A percentile compares a stretch with the other conserved stretches of the same genome.
These are phyloP conservation scores for Boloria euphrosyne DNA, from an alignment of 2,888 invertebrate genomes.

Conservation along the genomic window DNA sequence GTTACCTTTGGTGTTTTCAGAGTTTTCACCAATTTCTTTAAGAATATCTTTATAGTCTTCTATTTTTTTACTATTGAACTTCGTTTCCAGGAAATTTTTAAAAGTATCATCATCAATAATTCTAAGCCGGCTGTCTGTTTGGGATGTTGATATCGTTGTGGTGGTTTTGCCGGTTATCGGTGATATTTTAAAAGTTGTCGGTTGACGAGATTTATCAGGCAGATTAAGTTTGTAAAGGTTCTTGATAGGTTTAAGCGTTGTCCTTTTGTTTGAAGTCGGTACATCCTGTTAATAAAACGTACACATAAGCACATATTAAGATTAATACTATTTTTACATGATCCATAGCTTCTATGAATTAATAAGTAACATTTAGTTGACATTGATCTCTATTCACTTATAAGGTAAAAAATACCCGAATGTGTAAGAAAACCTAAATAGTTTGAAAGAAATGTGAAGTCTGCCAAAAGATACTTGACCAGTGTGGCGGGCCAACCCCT, in stretches of 20 bases:
- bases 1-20: slow-evolving; percentile 1
- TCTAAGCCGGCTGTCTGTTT: slow-evolving; percentile 44
- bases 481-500: too few relatives aligned
- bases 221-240: slow-evolving; percentile 15
- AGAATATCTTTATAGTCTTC: slow-evolving; percentile 41
- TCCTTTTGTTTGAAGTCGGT: slow-evolving; percentile 40
- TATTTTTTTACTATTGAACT: slow-evolving; percentile 56
- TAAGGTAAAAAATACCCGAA: too few relatives aligned
- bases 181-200: slow-evolving; percentile 49
- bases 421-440: too few relatives aligned
- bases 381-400: too few relatives aligned
- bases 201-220: slow-evolving; percentile 4
- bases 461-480: too few relatives aligned
- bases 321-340: too few relatives aligned
- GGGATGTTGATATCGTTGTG: slow-evolving; percentile 40
- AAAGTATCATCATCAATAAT: slow-evolving; percentile 47
- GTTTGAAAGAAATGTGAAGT: too few relatives aligned
- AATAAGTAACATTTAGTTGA: too few relatives aligned
- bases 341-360: too few relatives aligned
- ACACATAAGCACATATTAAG: too few relatives aligned
- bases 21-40: slow-evolving; percentile 17
- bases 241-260: slow-evolving; percentile 43
- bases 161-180: slow-evolving; percentile 41
- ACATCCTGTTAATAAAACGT: slow-evolving; percentile 47
- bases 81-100: slow-evolving; percentile 53